These are phyloP conservation scores for Spodoptera picta DNA, from an alignment of 2,888 invertebrate species.

Conservation along the genomic window DNA sequence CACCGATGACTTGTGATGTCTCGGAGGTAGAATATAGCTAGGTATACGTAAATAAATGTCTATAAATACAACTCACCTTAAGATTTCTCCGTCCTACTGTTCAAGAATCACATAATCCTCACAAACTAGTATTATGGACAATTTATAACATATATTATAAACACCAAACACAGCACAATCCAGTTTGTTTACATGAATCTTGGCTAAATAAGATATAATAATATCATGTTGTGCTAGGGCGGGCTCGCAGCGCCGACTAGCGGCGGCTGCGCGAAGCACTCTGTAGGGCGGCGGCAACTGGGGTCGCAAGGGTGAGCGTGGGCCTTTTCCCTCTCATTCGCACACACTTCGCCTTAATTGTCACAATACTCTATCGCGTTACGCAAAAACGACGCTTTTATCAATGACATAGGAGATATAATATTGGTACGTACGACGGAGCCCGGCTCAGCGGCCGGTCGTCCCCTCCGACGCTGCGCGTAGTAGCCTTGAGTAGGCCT, in stretches of 20 bases:
- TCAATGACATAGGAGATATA: conserved; percentile 84
- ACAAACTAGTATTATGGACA: conserved; percentile 18
- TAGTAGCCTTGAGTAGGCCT: conserved; percentile 84
- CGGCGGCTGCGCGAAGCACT: conserved; percentile 73
- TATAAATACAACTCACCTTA: conserved; percentile 50
- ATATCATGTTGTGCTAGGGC: conserved; percentile 80
- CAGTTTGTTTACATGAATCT: conserved; percentile 84
- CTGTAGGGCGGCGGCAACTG: conserved; percentile 73
- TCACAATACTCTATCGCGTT: conserved; percentile 70
- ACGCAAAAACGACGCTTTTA: conserved; percentile 86
- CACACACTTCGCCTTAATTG: conserved; percentile 76
- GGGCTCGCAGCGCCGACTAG: conserved; percentile 86
- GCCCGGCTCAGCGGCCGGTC: conserved; percentile 39
- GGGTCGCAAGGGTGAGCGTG: conserved; percentile 66
- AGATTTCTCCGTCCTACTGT: conserved; percentile 23
- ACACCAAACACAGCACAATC: conserved; percentile 69
- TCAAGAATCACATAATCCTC: conserved; percentile 34
- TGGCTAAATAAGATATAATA: conserved; percentile 72
- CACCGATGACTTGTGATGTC: conserved; percentile 4
- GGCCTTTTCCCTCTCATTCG: conserved; percentile 72
- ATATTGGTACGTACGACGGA: conserved; percentile 66
- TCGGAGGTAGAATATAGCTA: conserved; percentile 19
- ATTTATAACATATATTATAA: conserved; percentile 44
- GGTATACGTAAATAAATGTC: conserved; percentile 34
- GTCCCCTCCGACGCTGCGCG: conserved; percentile 70